Evolutionary conservation across 2,888 invertebrate species (phyloP), one percentile per base, ranked within the genome.

Genomic region (Drosophila antonietae): DNA sequence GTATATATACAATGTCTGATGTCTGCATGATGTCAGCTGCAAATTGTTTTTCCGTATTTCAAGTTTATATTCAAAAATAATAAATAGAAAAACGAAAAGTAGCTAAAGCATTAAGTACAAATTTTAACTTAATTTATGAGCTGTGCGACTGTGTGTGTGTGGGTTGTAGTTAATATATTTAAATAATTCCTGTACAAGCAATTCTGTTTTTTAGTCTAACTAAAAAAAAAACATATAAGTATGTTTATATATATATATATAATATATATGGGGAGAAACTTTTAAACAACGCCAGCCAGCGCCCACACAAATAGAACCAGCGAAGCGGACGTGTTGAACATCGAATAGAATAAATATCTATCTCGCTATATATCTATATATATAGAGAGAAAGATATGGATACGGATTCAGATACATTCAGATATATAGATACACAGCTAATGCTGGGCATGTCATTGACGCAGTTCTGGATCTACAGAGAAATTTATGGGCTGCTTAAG

Each of bases 41-140:
- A 78, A 86, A 84, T 82, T 78, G 76, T 59, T 88, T 85, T 85
- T 88, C 88, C 85, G 88, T 85, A 88, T 85, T 78, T 78, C 63
- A 80, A 80, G 63, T 83, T 82, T 75, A 75, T 75, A 80, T 67
- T 65, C 62, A 69, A 75, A 58, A 58, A 58, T 65, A 72, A 72
- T 56, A 41, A 33, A 43, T 41, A 61, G 37, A 56, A 57, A 37
- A 57, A 33, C 28, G 18, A 23, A 52, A 59, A 61, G 47, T 44
- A 53, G 41, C 44, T 8, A 51, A 41, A 62, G 46, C 23, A 39
- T 41, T 28, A 53, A 57, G 61, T 67, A 68, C 79, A 68, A 81
- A 68, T 80, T 70, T 68, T 70, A 80, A 78, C 70, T 81, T 80
- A 83, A 83, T 87, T 87, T 84, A 82, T 68, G 77, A 75, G 71